A percentile compares a stretch with the other conserved stretches of the same genome.
Conservation (phyloP, 2,797 vertebrate genomes). For the Bovichtus diacanthus region DNA sequence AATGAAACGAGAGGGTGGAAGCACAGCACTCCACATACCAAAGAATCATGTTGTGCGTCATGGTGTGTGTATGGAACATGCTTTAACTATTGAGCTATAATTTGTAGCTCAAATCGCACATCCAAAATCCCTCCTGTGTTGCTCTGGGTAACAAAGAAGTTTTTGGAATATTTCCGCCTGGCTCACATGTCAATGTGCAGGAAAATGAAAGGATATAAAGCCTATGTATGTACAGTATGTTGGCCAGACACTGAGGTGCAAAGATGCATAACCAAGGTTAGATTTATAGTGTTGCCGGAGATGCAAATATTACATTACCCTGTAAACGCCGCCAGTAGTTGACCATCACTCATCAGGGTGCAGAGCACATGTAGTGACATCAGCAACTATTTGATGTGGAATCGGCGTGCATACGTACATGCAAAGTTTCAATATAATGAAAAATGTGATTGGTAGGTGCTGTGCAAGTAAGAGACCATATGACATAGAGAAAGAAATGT, state of each 20-base stretch:
- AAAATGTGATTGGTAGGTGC: slow-evolving; percentile 30
- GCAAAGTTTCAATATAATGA: slow-evolving; percentile 37
- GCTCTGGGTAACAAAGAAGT: slow-evolving; percentile 37
- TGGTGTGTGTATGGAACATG: background rate
- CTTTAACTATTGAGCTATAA: slow-evolving; percentile 12
- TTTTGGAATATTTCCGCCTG: slow-evolving; percentile 46
- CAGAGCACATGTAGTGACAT: slow-evolving; percentile 55
- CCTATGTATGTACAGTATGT: slow-evolving; percentile 10
- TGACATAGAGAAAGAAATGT: slow-evolving; percentile 4
- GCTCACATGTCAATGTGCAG: slow-evolving; percentile 42
- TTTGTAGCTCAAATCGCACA: slow-evolving; percentile 16
- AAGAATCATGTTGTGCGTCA: background rate
- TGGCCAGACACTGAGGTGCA: slow-evolving; percentile 65
- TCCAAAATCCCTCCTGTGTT: background rate
- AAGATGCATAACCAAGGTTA: slow-evolving; percentile 46
- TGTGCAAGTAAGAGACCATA: background rate
- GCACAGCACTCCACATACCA: background rate
- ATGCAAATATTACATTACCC: slow-evolving; percentile 69
- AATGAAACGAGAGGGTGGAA: background rate
- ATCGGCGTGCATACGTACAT: background rate
- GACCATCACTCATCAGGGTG: slow-evolving; percentile 47
- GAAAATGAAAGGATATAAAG: slow-evolving; percentile 54
- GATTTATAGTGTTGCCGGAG: slow-evolving; percentile 59
- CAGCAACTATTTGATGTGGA: slow-evolving; percentile 60
- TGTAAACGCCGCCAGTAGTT: slow-evolving; percentile 63